Evolutionary conservation across 2,888 invertebrate genomes (phyloP).

Genomic region (Sarcophaga caerulescens): DNA sequence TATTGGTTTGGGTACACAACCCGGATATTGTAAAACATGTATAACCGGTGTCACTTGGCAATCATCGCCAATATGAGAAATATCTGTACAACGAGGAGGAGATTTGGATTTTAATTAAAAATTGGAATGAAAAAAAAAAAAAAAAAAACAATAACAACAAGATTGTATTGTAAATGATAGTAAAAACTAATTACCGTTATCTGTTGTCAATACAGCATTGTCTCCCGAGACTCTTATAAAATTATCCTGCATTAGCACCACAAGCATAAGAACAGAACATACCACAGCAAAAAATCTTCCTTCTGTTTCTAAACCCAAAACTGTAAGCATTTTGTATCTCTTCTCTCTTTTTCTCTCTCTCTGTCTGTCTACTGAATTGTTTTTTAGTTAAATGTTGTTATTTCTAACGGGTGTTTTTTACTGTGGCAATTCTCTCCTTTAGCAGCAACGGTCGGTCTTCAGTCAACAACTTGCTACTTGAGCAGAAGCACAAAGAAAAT

Average conservation of each 20-base stretch:
- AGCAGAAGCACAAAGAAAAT: conserved; percentile 35
- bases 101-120: not conserved
- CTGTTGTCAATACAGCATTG: conserved; percentile 69
- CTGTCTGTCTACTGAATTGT: not conserved
- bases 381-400: not conserved
- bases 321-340: conserved; percentile 36
- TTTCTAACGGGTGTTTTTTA: conserved; percentile 9
- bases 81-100: conserved; percentile 69
- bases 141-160: not conserved
- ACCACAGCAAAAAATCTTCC: conserved; percentile 13
- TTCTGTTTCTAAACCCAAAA: conserved; percentile 32
- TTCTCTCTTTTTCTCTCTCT: not conserved
- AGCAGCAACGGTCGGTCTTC: not conserved
- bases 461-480: not conserved
- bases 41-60: conserved; percentile 96
- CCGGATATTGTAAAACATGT: conserved; percentile 94
- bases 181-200: conserved; percentile 72
- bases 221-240: conserved; percentile 61
- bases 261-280: conserved; percentile 5
- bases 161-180: not conserved
- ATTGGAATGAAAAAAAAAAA: not conserved
- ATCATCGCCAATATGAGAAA: conserved; percentile 84
- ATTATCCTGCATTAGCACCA: conserved; percentile 21
- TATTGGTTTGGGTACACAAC: conserved; percentile 95
- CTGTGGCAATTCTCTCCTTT: not conserved